Base-by-base conservation (phyloP, 2,888 invertebrate species). In the Homarus gammarus region DNA sequence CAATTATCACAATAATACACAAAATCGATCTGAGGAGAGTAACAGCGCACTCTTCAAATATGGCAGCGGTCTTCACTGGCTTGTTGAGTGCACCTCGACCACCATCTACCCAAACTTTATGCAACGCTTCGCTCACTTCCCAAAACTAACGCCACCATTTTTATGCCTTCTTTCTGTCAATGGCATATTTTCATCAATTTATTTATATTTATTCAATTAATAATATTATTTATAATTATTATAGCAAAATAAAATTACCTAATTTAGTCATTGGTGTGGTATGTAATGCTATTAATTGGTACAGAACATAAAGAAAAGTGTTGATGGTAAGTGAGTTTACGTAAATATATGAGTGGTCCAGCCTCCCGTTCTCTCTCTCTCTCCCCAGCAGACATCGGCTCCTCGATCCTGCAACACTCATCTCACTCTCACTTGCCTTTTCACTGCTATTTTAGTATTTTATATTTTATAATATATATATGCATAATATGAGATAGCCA, bases 1-100 rank as follows among this genome's bases (percentile, higher is more conserved):
- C 70, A 89, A 78, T 77, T 84, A 84, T 33, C 78, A 36, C 70
- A 70, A 89, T 89, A 89, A 89, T 84, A 89, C 56, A 84, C 78
- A 78, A 89, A 89, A 89, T 89, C 89, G 84, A 89, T 89, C 78
- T 77, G 70, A 78, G 84, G 77, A 64, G 78, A 89, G 83, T 75
- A 83, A 51, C 75, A 79, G 89, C 89, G 89, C 84, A 89, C 89
- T 84, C 89, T 84, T 89, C 89, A 89, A 89, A 89, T 89, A 89
- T 89, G 89, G 89, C 83, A 89, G 89, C 78, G 89, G 77, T 78
- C 83, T 83, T 77, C 77, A 83, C 83, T 88, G 88, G 83, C 83
- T 83, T 83, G 83, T 75, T 88, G 88, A 77, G 83, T 44, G 61
- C 83, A 72, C 56, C 72, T n/a, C 64, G 44, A 33, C 77, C 81